Evolutionary conservation across 2,797 vertebrate species (phyloP).

Genomic region (Taeniopygia guttata): DNA sequence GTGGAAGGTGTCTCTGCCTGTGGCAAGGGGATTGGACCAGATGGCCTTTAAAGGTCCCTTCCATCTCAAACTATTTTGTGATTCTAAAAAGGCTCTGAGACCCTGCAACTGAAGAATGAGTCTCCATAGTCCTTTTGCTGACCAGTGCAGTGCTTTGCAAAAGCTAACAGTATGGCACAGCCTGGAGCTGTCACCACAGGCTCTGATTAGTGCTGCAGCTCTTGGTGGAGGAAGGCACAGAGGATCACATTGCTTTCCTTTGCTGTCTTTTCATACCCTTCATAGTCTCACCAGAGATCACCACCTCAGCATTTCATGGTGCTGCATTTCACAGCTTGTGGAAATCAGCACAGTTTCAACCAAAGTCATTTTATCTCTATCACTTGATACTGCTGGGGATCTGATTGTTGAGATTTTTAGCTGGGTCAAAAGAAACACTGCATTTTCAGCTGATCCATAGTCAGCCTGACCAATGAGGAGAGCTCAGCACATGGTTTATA

Average conservation of each 20-base stretch:
- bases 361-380: neutral
- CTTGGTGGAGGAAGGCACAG: neutral
- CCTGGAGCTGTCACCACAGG: neutral
- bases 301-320: neutral
- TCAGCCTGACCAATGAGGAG: neutral
- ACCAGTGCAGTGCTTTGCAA: neutral
- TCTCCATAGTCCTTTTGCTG: neutral
- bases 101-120: neutral
- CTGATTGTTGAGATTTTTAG: neutral
- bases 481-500: neutral
- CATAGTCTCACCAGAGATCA: neutral
- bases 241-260: neutral
- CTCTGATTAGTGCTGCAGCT: neutral
- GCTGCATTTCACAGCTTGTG: rapidly evolving
- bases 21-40: neutral
- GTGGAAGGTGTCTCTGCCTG: neutral
- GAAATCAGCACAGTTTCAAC: neutral
- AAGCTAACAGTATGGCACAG: neutral
- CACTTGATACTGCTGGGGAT: neutral
- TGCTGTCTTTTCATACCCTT: neutral
- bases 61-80: neutral
- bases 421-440: neutral
- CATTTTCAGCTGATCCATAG: neutral
- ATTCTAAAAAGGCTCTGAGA: neutral
- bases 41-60: neutral